Base-by-base conservation (phyloP, 2,797 vertebrate genomes). In the Mycteria americana region DNA sequence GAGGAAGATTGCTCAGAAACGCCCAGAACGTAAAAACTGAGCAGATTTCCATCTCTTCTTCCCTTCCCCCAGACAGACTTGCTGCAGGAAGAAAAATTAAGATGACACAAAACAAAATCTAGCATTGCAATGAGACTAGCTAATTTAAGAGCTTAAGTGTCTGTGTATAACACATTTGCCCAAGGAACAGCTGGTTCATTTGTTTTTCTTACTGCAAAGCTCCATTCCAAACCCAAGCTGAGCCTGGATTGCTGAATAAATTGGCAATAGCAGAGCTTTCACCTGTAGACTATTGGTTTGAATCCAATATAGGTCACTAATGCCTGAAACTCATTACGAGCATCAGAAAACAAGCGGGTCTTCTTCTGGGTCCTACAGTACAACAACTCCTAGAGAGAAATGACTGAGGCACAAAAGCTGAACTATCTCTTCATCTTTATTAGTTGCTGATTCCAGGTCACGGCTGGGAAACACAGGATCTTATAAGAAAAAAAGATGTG, bases 181-280 rank as follows among this genome's bases (percentile, higher is more conserved):
- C 86, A 78, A 88, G 46, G 84, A 97, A 93, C 94, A 94, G 93
- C 96, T 97, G 94, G 37, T 69, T 96, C 72, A 37, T 88, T 89
- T 93, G 75, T 65, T 95, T 89, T 91, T 73, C 65, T 77, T 73
- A 75, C 72, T 54, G 50, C 92, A 95, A 95, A 95, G 37, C 84
- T 85, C 68, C 35, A 85, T 89, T 85, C 73, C 53, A 95, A 89
- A 91, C 35, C 6, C 64, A 85, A 83, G 74, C 65, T 70, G 65
- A 96, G 81, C 53, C 30, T 91, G 53, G 70, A 74, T 6, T 46
- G 30, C 64, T 89, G 41, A 92, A 93, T 60, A 80, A 89, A 91
- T 35, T 41, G 1, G 41, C 56, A 78, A 74, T 1, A 74, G 48
- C 0, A 62, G 53, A 90, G 81, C 11, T 89, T 77, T 62, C 62